phyloP scores from a whole-genome alignment of 1,140 invertebrate species.

The Calliphora vicina region DNA sequence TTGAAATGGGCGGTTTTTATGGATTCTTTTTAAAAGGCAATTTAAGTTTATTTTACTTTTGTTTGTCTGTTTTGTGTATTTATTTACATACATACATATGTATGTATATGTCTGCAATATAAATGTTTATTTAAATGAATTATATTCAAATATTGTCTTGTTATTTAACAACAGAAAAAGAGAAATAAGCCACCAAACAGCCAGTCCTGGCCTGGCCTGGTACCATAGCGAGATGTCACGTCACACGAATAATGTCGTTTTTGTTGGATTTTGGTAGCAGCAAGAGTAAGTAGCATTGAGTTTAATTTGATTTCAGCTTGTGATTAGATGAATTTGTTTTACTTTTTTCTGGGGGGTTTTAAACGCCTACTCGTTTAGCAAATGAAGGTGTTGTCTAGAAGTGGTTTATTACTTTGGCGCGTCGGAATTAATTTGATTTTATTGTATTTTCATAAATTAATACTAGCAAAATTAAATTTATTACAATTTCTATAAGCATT shows the following conservation, averaged over 20 bases:
- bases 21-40: background rate
- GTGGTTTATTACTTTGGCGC: slow-evolving; percentile 23
- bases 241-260: background rate
- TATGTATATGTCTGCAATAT: background rate
- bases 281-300: background rate
- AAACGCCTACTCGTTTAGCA: background rate
- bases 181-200: background rate
- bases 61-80: background rate
- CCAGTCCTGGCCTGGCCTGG: background rate
- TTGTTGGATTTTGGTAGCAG: background rate
- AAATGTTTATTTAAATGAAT: slow-evolving; percentile 18
- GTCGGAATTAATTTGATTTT: slow-evolving; percentile 21
- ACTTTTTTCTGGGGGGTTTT: background rate
- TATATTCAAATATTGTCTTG: background rate
- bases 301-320: slow-evolving; percentile 20
- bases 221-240: slow-evolving; percentile 7
- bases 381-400: slow-evolving; percentile 16
- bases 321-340: background rate
- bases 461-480: background rate
- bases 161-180: background rate
- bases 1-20: slow-evolving; percentile 21
- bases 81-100: too few relatives aligned
- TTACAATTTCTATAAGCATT: background rate
- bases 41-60: slow-evolving; percentile 12
- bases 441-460: background rate